phyloP scores from a whole-genome alignment of 2,888 invertebrate species.

The Morinoia aosen region DNA sequence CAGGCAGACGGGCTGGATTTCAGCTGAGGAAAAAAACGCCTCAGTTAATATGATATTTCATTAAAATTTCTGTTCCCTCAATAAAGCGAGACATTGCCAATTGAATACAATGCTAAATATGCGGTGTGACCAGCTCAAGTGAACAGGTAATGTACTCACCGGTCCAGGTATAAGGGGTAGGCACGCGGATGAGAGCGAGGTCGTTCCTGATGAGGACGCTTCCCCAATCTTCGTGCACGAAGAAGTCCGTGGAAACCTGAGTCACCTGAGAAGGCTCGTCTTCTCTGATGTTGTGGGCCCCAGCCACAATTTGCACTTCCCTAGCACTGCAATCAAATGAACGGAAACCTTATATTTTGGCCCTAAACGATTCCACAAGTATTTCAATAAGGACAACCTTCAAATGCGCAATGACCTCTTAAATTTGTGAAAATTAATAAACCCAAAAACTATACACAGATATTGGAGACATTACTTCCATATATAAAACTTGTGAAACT shows the following conservation, averaged over 20 bases:
- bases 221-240: constrained; percentile 71
- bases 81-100: no score
- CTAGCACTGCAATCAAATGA: constrained; percentile 38
- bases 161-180: not conserved
- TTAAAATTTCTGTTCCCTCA: no score
- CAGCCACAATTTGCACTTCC: constrained; percentile 54
- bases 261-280: constrained; percentile 55
- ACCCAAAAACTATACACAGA: no score
- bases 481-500: not conserved
- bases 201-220: constrained; percentile 69
- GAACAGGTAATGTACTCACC: not conserved
- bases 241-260: constrained; percentile 69
- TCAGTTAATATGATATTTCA: no score
- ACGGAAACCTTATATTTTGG: no score
- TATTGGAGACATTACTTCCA: no score
- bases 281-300: constrained; percentile 61
- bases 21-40: not conserved
- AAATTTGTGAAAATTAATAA: no score
- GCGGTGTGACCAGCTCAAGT: no score
- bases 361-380: no score
- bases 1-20: constrained; percentile 23
- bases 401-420: no score
- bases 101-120: no score
- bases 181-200: constrained; percentile 68
- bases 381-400: no score